Percentiles rank a stretch among this genome's conserved stretches.
phyloP scores from a whole-genome alignment of 2,888 invertebrate genomes.

The Ptychoptera contaminata region DNA sequence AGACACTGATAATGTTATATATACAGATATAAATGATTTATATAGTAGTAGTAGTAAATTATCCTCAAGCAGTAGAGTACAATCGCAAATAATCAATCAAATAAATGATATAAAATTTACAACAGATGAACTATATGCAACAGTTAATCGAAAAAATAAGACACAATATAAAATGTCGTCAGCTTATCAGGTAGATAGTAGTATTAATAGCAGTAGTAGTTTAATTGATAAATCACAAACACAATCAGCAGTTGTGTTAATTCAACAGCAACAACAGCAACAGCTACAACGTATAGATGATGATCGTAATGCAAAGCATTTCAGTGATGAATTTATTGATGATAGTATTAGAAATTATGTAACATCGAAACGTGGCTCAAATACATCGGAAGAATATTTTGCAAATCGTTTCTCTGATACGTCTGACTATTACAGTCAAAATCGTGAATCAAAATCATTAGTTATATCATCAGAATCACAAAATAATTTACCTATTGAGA shows the following conservation, averaged over 20 bases:
- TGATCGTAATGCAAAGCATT: slow-evolving; percentile 22
- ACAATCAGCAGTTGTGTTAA: background rate
- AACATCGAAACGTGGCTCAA: slow-evolving; percentile 16
- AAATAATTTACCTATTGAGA: background rate
- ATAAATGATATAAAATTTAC: slow-evolving; percentile 16
- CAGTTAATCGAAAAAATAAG: slow-evolving; percentile 30
- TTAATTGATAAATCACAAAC: background rate
- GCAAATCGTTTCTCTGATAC: slow-evolving; percentile 5
- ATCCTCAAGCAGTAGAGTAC: slow-evolving; percentile 11
- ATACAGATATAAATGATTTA: slow-evolving; percentile 30
- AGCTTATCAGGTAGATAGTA: slow-evolving; percentile 1
- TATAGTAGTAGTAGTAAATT: slow-evolving; percentile 21
- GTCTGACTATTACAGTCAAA: slow-evolving; percentile 6
- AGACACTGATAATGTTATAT: slow-evolving; percentile 27
- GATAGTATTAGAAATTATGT: slow-evolving; percentile 26
- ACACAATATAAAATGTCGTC: slow-evolving; percentile 17
- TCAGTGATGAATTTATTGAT: slow-evolving; percentile 31
- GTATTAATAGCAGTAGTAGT: background rate
- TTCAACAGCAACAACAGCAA: background rate
- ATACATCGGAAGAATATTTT: slow-evolving; percentile 5
- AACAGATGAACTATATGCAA: slow-evolving; percentile 29
- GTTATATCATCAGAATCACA: slow-evolving; percentile 3
- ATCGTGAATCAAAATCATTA: slow-evolving; percentile 4
- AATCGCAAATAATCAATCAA: slow-evolving; percentile 17
- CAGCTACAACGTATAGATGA: background rate